Conservation (phyloP, 2,113 vertebrate genomes). For the Fregetta grallaria region DNA sequence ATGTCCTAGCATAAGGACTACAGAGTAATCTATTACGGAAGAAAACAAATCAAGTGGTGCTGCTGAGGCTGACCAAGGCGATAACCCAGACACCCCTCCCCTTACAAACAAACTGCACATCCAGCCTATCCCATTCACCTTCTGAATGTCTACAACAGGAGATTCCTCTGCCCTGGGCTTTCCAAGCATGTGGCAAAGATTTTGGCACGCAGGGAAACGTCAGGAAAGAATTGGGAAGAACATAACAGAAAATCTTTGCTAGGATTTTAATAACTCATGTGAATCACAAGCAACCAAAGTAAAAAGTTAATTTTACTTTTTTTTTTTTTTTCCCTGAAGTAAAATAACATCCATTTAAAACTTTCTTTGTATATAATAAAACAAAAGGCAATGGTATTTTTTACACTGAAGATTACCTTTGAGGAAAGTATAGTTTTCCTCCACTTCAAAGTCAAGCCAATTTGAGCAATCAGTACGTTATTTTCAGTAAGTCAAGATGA, state of each 20-base stretch:
- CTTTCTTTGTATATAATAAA: neutral
- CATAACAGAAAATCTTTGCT: neutral
- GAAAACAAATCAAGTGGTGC: neutral
- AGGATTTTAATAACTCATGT: neutral
- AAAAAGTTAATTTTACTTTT: neutral
- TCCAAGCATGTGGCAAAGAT: neutral
- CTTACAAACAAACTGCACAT: neutral
- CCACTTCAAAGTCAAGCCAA: neutral
- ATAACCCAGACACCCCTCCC: neutral
- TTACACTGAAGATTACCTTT: neutral
- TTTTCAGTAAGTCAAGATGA: neutral
- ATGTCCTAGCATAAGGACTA: neutral
- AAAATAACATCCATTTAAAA: neutral
- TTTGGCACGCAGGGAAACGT: neutral
- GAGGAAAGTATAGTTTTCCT: neutral
- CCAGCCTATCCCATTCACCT: neutral
- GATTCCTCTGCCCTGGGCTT: neutral
- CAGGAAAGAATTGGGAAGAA: neutral
- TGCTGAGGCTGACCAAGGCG: neutral
- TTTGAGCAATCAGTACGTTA: neutral
- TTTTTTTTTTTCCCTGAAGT: rapidly evolving
- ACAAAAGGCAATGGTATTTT: neutral
- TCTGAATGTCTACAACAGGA: neutral
- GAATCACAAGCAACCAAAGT: neutral
- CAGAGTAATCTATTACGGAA: neutral